phyloP scores from a whole-genome alignment of 1,140 invertebrate species.

The Hylaeus volcanicus region DNA sequence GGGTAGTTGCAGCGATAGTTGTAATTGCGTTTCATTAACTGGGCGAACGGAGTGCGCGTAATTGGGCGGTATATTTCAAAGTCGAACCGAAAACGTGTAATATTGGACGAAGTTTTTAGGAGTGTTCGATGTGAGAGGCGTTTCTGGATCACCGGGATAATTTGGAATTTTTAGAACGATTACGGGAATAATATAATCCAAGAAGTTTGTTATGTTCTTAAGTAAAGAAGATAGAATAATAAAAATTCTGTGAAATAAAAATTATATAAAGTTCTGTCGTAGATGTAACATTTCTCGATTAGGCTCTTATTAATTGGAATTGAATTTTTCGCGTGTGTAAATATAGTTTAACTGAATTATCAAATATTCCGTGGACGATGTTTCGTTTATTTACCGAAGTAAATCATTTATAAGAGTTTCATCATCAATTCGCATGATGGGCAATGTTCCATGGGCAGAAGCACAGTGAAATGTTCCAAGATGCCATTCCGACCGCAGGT shows the following conservation, averaged over 20 bases:
- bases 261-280: too few species aligned
- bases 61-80: conserved; percentile 21
- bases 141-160: too few species aligned
- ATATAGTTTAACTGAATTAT: not conserved
- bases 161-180: too few species aligned
- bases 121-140: too few species aligned
- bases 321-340: not conserved
- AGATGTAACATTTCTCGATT: too few species aligned
- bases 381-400: too few species aligned
- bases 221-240: too few species aligned
- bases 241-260: too few species aligned
- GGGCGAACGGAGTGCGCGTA: not conserved
- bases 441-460: conserved; percentile 3
- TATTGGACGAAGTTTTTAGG: not conserved
- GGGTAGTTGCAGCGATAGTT: not conserved
- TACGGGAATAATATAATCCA: too few species aligned
- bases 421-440: not conserved
- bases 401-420: conserved; percentile 1
- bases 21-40: conserved; percentile 45
- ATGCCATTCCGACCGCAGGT: conserved; percentile 62
- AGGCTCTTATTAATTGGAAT: too few species aligned
- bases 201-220: too few species aligned
- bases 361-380: not conserved
- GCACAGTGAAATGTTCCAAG: conserved; percentile 32
- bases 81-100: not conserved